Evolutionary conservation across 2,888 invertebrate genomes (phyloP), one percentile per base, ranked within the genome.

Genomic region (Parelbella ahira): DNA sequence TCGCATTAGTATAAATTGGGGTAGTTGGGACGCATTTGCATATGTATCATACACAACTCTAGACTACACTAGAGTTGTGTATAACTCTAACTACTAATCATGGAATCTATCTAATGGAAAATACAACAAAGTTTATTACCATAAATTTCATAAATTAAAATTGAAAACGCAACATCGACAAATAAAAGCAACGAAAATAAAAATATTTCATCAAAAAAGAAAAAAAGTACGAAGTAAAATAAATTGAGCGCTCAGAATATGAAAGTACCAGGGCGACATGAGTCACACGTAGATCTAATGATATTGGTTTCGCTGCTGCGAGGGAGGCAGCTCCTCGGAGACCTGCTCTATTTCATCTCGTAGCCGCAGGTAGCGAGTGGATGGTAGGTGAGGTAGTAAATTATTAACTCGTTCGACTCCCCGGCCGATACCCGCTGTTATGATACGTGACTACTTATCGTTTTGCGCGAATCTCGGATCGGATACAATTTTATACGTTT

Each of bases 291-390:
- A 64, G 64, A 60, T 63, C 70, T 80, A 82, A 84, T 79, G 79
- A 75, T 82, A 82, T 84, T 81, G 82, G 79, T 79, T 79, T 77
- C 67, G 68, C 69, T 49, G 58, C 56, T 54, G 56, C 55, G 59
- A 53, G 54, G 54, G 49, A 44, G 42, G 50, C 48, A 47, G 54
- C 56, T 64, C 80, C 71, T 79, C 64, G 65, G 54, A 76, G 82
- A 78, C 68, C 68, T 56, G 60, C 69, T 72, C 63, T 72, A 70
- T 66, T 75, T 76, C 73, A 78, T 79, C 65, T 63, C 44, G 54
- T 52, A 53, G 45, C 56, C 60, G 54, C 60, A 61, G 67, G 63
- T 69, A 64, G 51, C 51, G 19, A 23, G 13, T 30, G 10, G 10
- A 19, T 30, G n/a, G n/a, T n/a, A n/a, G n/a, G n/a, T n/a, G n/a